Conservation (phyloP, 2,113 vertebrate genomes). For the Melierax canorus region DNA sequence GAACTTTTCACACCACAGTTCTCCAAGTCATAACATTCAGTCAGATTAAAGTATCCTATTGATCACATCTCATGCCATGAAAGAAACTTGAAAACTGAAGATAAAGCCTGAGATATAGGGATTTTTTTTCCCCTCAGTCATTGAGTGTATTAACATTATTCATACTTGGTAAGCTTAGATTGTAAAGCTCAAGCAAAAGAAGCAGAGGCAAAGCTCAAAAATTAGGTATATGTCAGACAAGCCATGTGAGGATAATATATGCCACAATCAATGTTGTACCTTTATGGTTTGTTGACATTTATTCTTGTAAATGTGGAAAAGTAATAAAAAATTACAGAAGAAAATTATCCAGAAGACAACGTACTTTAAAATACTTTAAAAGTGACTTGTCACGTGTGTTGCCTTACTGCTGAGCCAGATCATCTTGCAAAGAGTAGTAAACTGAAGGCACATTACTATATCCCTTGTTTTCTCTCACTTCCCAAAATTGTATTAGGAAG, state of each 20-base stretch:
- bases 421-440: background rate
- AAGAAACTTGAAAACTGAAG: background rate
- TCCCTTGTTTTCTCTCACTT: background rate
- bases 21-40: background rate
- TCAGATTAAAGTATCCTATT: background rate
- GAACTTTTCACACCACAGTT: background rate
- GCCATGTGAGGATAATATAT: background rate
- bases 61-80: background rate
- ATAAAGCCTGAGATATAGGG: background rate
- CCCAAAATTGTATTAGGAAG: background rate
- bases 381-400: background rate
- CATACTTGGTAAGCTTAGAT: background rate
- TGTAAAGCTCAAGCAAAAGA: background rate
- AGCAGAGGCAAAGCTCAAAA: background rate
- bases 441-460: background rate
- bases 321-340: background rate
- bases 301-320: background rate
- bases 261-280: background rate
- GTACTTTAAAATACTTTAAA: background rate
- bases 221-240: background rate
- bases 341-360: background rate
- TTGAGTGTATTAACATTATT: background rate
- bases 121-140: background rate
- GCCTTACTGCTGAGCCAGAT: background rate
- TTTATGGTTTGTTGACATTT: background rate